phyloP scores from a whole-genome alignment of 2,888 invertebrate species.

The Tyria jacobaeae region DNA sequence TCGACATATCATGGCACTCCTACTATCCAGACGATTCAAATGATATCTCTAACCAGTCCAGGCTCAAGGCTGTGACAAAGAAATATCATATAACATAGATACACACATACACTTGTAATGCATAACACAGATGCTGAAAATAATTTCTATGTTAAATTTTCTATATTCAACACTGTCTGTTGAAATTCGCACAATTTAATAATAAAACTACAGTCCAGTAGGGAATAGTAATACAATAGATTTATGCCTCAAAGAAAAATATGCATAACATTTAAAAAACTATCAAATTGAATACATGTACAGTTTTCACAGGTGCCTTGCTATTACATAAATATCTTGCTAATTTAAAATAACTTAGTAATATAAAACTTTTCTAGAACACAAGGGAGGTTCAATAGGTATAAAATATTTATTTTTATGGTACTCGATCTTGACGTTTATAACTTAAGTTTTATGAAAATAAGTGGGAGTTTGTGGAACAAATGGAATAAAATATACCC shows the following conservation, averaged over 20 bases:
- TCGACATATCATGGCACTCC: too few relatives aligned
- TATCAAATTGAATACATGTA: too few relatives aligned
- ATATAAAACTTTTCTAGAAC: neutral
- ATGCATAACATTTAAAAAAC: neutral
- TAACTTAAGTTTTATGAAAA: slow-evolving; percentile 1
- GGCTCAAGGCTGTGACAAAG: too few relatives aligned
- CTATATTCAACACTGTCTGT: too few relatives aligned
- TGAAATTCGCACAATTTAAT: neutral
- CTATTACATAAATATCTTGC: neutral
- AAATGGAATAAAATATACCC: slow-evolving; percentile 4
- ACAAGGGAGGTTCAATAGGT: neutral
- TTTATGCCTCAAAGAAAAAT: neutral
- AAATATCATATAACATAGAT: too few relatives aligned
- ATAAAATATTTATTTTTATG: slow-evolving; percentile 6
- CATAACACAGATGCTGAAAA: neutral
- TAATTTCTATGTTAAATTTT: too few relatives aligned
- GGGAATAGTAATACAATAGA: neutral
- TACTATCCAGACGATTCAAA: too few relatives aligned
- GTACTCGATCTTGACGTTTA: slow-evolving; percentile 8
- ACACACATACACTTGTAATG: too few relatives aligned
- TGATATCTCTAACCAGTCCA: too few relatives aligned
- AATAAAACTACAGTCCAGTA: neutral
- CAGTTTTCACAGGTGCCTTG: too few relatives aligned
- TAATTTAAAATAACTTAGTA: neutral
- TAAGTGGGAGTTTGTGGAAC: neutral